These are phyloP conservation scores for Catocala sponsa DNA, from an alignment of 2,888 invertebrate genomes.

Conservation along the genomic window DNA sequence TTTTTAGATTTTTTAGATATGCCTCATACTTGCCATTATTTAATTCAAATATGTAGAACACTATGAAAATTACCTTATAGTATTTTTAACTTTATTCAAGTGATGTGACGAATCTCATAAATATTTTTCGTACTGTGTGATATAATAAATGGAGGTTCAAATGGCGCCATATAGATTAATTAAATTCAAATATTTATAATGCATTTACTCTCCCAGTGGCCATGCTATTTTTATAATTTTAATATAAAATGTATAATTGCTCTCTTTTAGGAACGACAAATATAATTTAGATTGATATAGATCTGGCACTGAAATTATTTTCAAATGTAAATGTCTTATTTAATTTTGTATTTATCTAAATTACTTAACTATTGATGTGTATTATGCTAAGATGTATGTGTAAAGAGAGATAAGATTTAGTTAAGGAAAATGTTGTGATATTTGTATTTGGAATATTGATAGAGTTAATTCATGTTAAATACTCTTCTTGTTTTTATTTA, in stretches of 20 bases:
- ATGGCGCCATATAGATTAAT: conserved; percentile 35
- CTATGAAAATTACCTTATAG: background rate
- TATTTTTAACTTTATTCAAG: background rate
- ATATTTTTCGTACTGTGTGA: conserved; percentile 5
- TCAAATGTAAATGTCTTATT: conserved; percentile 73
- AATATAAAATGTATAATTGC: conserved; percentile 60
- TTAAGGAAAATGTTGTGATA: conserved; percentile 87
- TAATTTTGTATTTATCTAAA: conserved; percentile 65
- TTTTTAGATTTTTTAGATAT: too few relatives aligned
- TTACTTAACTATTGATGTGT: conserved; percentile 82
- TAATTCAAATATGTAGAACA: background rate
- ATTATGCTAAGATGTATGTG: conserved; percentile 79
- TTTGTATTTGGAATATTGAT: conserved; percentile 88
- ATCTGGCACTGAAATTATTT: conserved; percentile 54
- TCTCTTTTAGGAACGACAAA: conserved; percentile 58
- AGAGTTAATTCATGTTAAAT: conserved; percentile 57
- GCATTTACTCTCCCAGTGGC: conserved; percentile 81
- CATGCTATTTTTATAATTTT: conserved; percentile 76
- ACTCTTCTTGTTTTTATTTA: conserved; percentile 35
- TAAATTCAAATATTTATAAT: conserved; percentile 51
- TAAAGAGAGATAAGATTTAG: conserved; percentile 79
- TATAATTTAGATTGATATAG: conserved; percentile 45
- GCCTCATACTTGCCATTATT: conserved; percentile 10
- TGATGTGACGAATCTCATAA: background rate
- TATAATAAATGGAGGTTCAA: conserved; percentile 21